Percentiles rank a stretch among this genome's conserved stretches.
Conservation (phyloP, 2,888 invertebrate genomes). For the Drosophila multiciliata region DNA sequence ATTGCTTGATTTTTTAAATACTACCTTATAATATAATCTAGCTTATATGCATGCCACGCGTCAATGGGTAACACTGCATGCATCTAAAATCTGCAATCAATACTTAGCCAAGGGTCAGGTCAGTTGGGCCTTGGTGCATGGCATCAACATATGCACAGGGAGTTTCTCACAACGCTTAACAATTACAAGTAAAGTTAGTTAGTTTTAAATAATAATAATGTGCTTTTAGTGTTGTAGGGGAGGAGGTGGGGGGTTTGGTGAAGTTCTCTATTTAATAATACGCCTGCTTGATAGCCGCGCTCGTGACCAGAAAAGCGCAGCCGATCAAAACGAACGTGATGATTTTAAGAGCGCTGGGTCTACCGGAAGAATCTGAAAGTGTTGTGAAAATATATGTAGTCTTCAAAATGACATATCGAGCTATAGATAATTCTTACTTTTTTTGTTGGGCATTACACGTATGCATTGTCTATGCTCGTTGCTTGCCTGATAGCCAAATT, state of each 20-base stretch:
- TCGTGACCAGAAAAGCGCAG: constrained; percentile 84
- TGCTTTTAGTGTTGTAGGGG: constrained; percentile 5
- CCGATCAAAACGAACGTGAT: constrained; percentile 84
- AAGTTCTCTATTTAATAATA: constrained; percentile 57
- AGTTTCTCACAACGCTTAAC: constrained; percentile 55
- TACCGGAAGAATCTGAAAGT: constrained; percentile 85
- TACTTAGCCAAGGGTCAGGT: constrained; percentile 24
- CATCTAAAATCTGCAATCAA: constrained; percentile 29
- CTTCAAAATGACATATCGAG: neutral
- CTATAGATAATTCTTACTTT: constrained; percentile 67
- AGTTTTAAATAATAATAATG: constrained; percentile 23
- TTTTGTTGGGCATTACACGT: constrained; percentile 81
- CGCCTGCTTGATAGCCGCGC: constrained; percentile 85
- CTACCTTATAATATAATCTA: constrained; percentile 46
- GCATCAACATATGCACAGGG: constrained; percentile 48
- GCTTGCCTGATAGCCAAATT: constrained; percentile 77
- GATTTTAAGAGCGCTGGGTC: constrained; percentile 85
- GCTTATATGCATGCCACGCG: constrained; percentile 49
- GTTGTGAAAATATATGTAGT: neutral
- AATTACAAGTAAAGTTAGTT: constrained; percentile 25
- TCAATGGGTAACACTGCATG: constrained; percentile 62
- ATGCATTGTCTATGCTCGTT: constrained; percentile 76
- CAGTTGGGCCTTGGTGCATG: constrained; percentile 20
- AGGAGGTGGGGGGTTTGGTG: neutral
- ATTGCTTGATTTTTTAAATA: constrained; percentile 51